Evolutionary conservation across 1,140 invertebrate genomes (phyloP).

Genomic region (Calliphora vicina): DNA sequence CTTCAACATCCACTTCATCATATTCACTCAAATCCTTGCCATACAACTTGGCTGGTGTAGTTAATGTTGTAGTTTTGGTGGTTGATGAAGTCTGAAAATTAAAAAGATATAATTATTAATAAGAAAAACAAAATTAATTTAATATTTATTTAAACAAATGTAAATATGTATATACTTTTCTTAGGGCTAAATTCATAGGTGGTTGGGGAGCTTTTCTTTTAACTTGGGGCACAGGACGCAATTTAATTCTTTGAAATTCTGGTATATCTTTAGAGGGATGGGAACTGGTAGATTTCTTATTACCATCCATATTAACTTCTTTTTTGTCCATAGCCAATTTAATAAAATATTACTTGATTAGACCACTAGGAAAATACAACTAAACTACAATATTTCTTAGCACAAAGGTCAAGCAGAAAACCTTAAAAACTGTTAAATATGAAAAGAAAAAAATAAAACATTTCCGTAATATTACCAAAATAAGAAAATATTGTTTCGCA

Average conservation of each 20-base stretch:
- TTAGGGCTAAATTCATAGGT: conserved; percentile 29
- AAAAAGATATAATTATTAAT: conserved; percentile 39
- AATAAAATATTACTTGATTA: not conserved
- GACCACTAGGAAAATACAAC: not conserved
- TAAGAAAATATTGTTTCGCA: not conserved
- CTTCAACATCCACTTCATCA: conserved; percentile 96
- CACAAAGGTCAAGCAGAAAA: conserved; percentile 18
- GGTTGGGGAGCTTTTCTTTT: conserved; percentile 55
- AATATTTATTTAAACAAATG: not conserved
- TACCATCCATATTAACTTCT: not conserved
- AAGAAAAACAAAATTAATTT: not conserved
- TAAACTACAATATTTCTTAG: not conserved
- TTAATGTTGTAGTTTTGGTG: conserved; percentile 86
- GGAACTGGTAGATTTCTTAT: not conserved
- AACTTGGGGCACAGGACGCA: conserved; percentile 56
- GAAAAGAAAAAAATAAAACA: not conserved
- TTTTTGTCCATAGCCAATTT: not conserved
- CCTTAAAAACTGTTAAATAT: not conserved
- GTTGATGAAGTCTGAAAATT: conserved; percentile 80
- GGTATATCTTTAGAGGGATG: not conserved
- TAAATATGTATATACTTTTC: conserved; percentile 23
- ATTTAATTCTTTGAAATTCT: conserved; percentile 58
- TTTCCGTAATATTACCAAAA: not conserved
- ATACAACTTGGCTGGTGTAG: conserved; percentile 87
- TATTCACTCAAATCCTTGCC: conserved; percentile 93